phyloP scores from a whole-genome alignment of 2,888 invertebrate genomes.

The Drosophila pegasa region DNA sequence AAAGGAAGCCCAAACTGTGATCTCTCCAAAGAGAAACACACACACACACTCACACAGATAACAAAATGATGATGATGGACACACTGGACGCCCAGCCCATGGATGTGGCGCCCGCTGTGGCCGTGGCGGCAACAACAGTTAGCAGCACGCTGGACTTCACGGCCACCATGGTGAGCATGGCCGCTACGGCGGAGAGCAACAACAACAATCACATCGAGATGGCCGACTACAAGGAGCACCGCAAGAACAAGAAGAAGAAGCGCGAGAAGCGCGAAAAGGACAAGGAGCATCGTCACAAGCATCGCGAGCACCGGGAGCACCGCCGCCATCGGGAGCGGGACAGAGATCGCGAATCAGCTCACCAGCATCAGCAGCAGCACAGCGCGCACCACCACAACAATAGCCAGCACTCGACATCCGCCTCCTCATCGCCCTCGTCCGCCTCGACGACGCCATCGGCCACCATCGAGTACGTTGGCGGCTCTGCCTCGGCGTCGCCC shows the following conservation, averaged over 20 bases:
- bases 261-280: constrained; percentile 84
- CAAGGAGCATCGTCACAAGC: constrained; percentile 78
- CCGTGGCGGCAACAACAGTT: constrained; percentile 74
- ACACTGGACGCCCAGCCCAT: constrained; percentile 74
- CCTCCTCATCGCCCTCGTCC: constrained; percentile 81
- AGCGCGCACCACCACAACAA: constrained; percentile 61
- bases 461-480: constrained; percentile 73
- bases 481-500: constrained; percentile 76
- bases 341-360: constrained; percentile 45
- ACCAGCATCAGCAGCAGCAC: constrained; percentile 58
- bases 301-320: constrained; percentile 72
- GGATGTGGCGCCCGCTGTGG: constrained; percentile 69
- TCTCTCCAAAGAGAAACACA: constrained; percentile 40
- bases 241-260: constrained; percentile 84
- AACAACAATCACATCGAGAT: constrained; percentile 83
- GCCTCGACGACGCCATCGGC: constrained; percentile 78
- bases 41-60: constrained; percentile 17
- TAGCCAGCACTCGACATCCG: constrained; percentile 79
- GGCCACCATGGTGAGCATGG: constrained; percentile 75
- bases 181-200: constrained; percentile 80
- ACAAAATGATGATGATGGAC: constrained; percentile 83
- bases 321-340: constrained; percentile 67
- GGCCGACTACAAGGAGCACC: constrained; percentile 81
- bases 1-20: constrained; percentile 44
- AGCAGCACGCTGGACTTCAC: constrained; percentile 64